Conservation (phyloP, 1,140 invertebrate genomes). For the Geopemphigus sp. region DNA sequence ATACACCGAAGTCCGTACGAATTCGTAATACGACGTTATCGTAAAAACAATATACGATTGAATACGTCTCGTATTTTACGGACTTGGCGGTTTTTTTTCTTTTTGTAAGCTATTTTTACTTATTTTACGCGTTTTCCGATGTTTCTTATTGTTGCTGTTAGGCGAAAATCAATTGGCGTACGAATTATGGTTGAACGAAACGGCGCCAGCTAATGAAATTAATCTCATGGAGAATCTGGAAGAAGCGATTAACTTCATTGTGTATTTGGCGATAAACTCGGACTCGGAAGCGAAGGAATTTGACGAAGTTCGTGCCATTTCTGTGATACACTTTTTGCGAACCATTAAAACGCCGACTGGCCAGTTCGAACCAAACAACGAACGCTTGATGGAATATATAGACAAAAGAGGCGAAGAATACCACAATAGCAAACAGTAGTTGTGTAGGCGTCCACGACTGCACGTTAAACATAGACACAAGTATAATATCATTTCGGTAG, state of each 20-base stretch:
- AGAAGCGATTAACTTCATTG: constrained; percentile 31
- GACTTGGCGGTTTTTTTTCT: too few relatives aligned
- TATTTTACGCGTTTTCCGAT: too few relatives aligned
- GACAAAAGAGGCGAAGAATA: constrained; percentile 36
- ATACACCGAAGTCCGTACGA: too few relatives aligned
- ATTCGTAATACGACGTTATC: too few relatives aligned
- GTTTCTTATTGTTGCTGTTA: neutral
- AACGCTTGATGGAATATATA: constrained; percentile 26
- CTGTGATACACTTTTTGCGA: constrained; percentile 26
- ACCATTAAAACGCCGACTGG: constrained; percentile 21
- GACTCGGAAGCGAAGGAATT: neutral
- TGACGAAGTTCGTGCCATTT: constrained; percentile 36
- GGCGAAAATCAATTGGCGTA: neutral
- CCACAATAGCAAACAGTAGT: neutral
- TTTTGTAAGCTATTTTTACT: too few relatives aligned
- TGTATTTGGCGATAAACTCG: neutral
- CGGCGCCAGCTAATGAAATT: constrained; percentile 7
- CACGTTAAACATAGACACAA: too few relatives aligned
- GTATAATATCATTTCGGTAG: too few relatives aligned
- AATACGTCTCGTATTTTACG: too few relatives aligned
- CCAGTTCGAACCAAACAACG: constrained; percentile 16
- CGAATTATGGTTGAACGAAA: constrained; percentile 16
- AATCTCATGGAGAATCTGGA: constrained; percentile 34
- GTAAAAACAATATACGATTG: too few relatives aligned
- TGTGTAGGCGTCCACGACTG: too few relatives aligned